A percentile compares a stretch with the other conserved stretches of the same genome.
Evolutionary conservation across 35 echinoderm and acorn worm species (phyloP).

Genomic region (Heliocidaris erythrogramma): DNA sequence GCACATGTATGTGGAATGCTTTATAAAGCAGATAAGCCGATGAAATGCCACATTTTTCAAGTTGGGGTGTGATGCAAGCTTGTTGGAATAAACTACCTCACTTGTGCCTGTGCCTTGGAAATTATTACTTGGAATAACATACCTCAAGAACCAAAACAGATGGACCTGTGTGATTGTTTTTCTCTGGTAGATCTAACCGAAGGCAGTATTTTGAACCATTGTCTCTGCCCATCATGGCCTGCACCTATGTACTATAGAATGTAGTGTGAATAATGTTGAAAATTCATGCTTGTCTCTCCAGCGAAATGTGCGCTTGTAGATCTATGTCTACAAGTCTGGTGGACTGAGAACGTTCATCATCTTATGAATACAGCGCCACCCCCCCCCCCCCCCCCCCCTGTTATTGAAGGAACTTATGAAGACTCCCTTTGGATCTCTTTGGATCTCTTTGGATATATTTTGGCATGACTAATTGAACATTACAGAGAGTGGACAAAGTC

Average conservation of each 20-base stretch:
- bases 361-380: no score
- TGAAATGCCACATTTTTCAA: constrained; percentile 4
- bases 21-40: not conserved
- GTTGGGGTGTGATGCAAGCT: not conserved
- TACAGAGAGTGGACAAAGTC: not conserved
- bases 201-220: no score
- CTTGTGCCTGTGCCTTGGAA: not conserved
- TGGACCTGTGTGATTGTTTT: not conserved
- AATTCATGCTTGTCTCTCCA: no score
- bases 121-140: not conserved
- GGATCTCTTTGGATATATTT: no score
- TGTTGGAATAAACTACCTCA: not conserved
- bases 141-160: not conserved
- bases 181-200: no score
- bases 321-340: no score
- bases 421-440: not conserved
- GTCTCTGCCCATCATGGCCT: no score
- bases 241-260: no score
- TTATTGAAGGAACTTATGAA: not conserved
- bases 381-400: not conserved
- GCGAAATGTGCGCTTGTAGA: no score
- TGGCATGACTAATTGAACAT: not conserved
- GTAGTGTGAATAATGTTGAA: no score
- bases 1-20: not conserved
- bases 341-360: no score